These are phyloP conservation scores for Anseranas semipalmata DNA, from an alignment of 2,113 vertebrate genomes.

Conservation along the genomic window DNA sequence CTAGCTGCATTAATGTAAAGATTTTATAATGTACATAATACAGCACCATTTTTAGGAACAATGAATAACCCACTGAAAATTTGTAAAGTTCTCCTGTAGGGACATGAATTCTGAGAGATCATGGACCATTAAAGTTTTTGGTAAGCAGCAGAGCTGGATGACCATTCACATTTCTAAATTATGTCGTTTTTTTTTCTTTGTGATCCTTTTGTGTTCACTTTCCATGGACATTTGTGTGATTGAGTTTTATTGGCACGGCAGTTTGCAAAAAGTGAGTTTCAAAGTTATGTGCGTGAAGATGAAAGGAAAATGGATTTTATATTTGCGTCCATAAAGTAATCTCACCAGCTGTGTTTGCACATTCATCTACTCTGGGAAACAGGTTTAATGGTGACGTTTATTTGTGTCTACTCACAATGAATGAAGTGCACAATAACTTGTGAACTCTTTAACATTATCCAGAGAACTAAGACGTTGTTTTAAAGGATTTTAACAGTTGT, in stretches of 20 bases:
- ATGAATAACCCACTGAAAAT: neutral
- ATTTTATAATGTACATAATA: neutral
- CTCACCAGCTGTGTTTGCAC: neutral
- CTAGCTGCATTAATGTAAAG: neutral
- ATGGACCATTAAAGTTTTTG: neutral
- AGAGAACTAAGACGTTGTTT: neutral
- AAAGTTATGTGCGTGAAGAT: neutral
- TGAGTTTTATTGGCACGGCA: neutral
- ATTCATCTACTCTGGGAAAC: neutral
- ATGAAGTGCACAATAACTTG: neutral
- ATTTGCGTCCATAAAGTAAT: neutral
- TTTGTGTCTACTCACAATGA: neutral
- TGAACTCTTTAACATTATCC: neutral
- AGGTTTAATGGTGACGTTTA: neutral
- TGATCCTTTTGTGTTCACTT: neutral
- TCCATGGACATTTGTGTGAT: neutral
- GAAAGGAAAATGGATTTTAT: conserved; percentile 1
- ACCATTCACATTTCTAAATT: neutral
- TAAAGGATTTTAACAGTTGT: neutral
- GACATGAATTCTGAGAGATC: neutral
- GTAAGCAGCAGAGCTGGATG: neutral
- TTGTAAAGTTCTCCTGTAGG: neutral
- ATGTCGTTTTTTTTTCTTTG: neutral
- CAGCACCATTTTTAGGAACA: neutral
- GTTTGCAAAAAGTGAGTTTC: neutral